phyloP scores from a whole-genome alignment of 2,888 invertebrate species.

The Drosophila quinaria region DNA sequence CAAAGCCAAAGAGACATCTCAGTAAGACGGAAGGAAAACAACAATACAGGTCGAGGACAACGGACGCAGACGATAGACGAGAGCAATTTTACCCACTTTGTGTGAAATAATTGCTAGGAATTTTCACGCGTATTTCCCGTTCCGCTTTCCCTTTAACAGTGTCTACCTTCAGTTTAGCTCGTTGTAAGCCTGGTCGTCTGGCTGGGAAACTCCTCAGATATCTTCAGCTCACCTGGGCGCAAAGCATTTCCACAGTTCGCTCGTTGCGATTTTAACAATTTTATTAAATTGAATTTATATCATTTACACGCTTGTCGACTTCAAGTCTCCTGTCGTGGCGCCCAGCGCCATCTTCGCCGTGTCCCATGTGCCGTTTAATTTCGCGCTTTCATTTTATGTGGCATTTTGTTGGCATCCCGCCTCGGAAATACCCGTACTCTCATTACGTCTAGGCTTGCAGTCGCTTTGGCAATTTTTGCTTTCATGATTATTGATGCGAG shows the following conservation, averaged over 20 bases:
- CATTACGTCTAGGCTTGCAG: constrained; percentile 45
- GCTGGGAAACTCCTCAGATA: constrained; percentile 66
- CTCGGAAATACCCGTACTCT: constrained; percentile 36
- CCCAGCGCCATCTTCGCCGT: constrained; percentile 37
- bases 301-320: constrained; percentile 84
- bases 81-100: constrained; percentile 67
- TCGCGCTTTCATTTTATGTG: constrained; percentile 76
- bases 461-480: constrained; percentile 76
- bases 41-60: constrained; percentile 27
- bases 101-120: constrained; percentile 81
- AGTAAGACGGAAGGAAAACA: constrained; percentile 30
- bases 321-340: constrained; percentile 61
- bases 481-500: constrained; percentile 83
- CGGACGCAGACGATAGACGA: constrained; percentile 37
- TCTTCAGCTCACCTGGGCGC: constrained; percentile 82
- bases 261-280: constrained; percentile 84
- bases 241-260: constrained; percentile 80
- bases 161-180: constrained; percentile 8
- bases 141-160: constrained; percentile 30
- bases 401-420: constrained; percentile 63
- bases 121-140: constrained; percentile 81
- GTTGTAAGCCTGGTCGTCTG: constrained; percentile 19
- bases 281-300: constrained; percentile 85
- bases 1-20: neutral
- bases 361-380: constrained; percentile 67